Evolutionary conservation across 2,797 vertebrate genomes (phyloP).

Genomic region (Picus viridis): DNA sequence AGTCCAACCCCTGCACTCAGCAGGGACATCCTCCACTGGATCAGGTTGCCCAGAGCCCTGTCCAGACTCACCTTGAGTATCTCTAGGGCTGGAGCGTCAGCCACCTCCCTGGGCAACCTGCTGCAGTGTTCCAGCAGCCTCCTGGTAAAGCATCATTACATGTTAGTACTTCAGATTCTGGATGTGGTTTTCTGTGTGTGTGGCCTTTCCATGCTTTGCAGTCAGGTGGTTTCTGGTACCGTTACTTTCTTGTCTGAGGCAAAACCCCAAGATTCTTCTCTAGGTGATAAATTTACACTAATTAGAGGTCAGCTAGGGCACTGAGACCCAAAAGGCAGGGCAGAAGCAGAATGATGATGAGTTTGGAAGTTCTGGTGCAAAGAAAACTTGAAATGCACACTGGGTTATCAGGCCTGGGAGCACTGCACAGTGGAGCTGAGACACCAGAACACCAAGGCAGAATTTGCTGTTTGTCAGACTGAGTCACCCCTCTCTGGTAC

Average conservation of each 20-base stretch:
- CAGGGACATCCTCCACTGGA: no score
- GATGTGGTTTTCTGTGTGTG: not conserved
- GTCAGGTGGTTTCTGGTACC: not conserved
- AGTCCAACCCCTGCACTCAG: no score
- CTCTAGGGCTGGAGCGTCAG: no score
- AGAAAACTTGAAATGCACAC: not conserved
- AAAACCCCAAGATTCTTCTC: not conserved
- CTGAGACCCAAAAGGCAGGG: not conserved
- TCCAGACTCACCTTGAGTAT: no score
- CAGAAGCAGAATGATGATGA: not conserved
- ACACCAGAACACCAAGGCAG: not conserved
- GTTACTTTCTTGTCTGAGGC: not conserved
- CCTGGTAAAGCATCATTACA: not conserved
- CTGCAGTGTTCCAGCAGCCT: no score
- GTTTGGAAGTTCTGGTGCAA: not conserved
- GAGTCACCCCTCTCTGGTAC: conserved; percentile 5
- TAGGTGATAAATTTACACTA: not conserved
- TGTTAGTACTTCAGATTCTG: not conserved
- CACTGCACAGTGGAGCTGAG: not conserved
- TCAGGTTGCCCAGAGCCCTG: no score
- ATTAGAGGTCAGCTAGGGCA: not conserved
- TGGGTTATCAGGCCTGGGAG: not conserved
- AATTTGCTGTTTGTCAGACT: conserved; percentile 14
- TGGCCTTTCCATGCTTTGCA: not conserved
- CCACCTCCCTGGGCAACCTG: no score